These are phyloP conservation scores for Oreotragus oreotragus DNA, from an alignment of 2,113 vertebrate species.

Conservation along the genomic window DNA sequence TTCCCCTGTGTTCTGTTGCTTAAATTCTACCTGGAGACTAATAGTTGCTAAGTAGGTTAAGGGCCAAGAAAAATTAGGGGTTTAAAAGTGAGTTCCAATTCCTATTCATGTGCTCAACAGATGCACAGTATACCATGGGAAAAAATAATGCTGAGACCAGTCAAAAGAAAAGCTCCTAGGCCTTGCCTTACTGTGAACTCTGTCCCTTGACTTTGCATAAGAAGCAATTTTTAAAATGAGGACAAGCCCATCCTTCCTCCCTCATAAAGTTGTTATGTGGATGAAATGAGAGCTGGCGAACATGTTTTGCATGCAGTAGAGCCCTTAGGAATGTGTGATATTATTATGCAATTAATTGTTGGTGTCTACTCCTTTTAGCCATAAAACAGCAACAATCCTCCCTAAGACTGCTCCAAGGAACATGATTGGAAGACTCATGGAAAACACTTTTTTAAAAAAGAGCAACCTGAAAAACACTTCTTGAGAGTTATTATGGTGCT, in stretches of 20 bases:
- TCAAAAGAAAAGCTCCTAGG: not conserved
- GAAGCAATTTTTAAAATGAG: not conserved
- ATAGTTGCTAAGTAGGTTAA: not conserved
- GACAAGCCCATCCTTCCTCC: not conserved
- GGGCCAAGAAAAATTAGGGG: not conserved
- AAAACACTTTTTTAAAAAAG: not conserved
- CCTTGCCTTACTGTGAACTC: not conserved
- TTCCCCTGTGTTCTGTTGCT: not conserved
- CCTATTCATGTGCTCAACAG: not conserved
- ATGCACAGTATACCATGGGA: not conserved
- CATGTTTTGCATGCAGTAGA: not conserved
- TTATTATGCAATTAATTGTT: slow-evolving; percentile 35
- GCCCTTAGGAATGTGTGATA: not conserved
- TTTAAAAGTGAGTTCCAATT: not conserved
- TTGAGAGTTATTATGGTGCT: not conserved
- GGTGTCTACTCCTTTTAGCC: not conserved
- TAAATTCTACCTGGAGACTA: not conserved
- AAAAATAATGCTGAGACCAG: not conserved
- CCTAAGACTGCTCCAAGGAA: not conserved
- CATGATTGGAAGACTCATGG: not conserved
- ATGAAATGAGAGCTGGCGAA: not conserved
- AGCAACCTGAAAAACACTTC: not conserved
- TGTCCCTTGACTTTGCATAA: not conserved
- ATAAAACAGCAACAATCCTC: slow-evolving; percentile 3
- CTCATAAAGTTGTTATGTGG: not conserved